A percentile compares a stretch with the other conserved stretches of the same genome.
These are phyloP conservation scores for Notocelia uddmanniana DNA, from an alignment of 2,888 invertebrate genomes.

Conservation along the genomic window DNA sequence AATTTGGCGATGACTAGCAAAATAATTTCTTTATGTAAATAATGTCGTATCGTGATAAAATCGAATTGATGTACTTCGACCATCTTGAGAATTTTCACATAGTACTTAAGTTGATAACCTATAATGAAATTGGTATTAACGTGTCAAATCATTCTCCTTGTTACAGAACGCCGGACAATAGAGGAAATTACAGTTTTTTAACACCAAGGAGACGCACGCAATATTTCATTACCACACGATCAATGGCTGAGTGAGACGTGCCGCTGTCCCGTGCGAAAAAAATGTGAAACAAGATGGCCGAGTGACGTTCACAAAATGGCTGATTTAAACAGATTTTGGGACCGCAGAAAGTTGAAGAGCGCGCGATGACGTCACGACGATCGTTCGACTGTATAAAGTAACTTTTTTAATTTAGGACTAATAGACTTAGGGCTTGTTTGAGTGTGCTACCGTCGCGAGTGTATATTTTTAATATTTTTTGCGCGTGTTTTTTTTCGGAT, in stretches of 20 bases:
- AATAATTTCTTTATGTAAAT: too few relatives aligned
- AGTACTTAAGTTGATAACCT: too few relatives aligned
- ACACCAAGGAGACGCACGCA: constrained; percentile 52
- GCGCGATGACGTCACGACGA: constrained; percentile 72
- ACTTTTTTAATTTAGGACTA: constrained; percentile 57
- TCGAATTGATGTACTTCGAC: constrained; percentile 2
- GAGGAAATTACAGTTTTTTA: constrained; percentile 62
- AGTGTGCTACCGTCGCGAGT: constrained; percentile 66
- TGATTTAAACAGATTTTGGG: constrained; percentile 74
- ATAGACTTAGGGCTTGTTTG: constrained; percentile 75
- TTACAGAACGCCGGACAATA: constrained; percentile 67
- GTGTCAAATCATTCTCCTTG: constrained; percentile 57
- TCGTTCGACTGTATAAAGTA: constrained; percentile 72
- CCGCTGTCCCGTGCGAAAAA: constrained; percentile 14
- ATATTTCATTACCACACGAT: constrained; percentile 59
- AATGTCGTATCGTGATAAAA: neutral
- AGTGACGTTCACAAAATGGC: constrained; percentile 40
- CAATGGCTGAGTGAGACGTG: constrained; percentile 52
- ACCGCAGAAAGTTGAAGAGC: constrained; percentile 71
- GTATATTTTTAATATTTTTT: constrained; percentile 51
- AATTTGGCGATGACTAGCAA: too few relatives aligned
- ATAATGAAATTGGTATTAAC: constrained; percentile 39
- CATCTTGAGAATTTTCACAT: constrained; percentile 33
- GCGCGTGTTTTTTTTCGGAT: constrained; percentile 38
- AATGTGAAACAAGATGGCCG: constrained; percentile 48